Evolutionary conservation across 2,888 invertebrate genomes (phyloP), one percentile per base, ranked within the genome.

Genomic region (Fragum whitleyi): DNA sequence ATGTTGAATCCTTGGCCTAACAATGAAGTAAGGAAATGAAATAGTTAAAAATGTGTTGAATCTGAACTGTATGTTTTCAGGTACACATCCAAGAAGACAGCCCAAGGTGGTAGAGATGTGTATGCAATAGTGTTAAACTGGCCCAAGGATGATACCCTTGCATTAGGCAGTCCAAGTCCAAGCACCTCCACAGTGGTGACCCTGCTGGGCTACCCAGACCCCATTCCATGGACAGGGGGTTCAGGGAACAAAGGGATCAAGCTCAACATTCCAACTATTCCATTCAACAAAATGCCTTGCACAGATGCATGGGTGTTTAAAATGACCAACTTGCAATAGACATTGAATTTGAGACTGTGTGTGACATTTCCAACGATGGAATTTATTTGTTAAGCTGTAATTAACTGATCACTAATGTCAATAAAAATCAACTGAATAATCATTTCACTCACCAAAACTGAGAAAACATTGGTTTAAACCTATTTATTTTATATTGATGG

Each of bases 121-220:
- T 97, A 96, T 92, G 97, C 96, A 0, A 95, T 95, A 70, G 94
- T 96, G 32, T 94, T 97, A 51, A 92, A 95, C 1, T 97, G 97
- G 96, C 97, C 97, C 0, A 91, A 94, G 32, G 93, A 95, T 55
- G 95, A 95, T 77, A 5, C n/a, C 19, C 92, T 96, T 19, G 86
- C 93, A 23, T 92, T 96, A 21, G 94, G 94, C 81, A 92, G 95
- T 0, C 89, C 94, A 1, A 92, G 91, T 5, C 71, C 87, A 5
- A 81, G 93, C 26, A 78, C 87, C 1, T 84, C 89, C 2, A 92
- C 93, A 0, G 89, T 88, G 55, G 94, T 96, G 28, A 87, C 86
- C 14, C 84, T 96, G 83, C 91, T 96, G 28, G 96, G 96, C 14
- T 94, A 89, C 68, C 23, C 11, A 2, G 67, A 73, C 26, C 29